Evolutionary conservation across 1,140 invertebrate species (phyloP).

Genomic region (Aphaenogaster rudis): DNA sequence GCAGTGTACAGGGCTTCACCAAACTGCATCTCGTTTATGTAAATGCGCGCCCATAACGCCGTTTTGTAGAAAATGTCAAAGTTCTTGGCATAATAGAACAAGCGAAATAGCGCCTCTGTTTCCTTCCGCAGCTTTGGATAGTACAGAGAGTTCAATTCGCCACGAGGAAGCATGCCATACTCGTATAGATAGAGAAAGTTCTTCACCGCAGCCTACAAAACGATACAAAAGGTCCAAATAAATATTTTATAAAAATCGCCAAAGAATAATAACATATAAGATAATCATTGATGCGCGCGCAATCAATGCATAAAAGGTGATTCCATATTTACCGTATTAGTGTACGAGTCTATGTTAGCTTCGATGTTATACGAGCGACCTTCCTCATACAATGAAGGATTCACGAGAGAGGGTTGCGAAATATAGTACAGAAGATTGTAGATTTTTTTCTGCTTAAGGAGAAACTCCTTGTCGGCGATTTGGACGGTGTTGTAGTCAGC

Average conservation of each 20-base stretch:
- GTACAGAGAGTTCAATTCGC: constrained; percentile 87
- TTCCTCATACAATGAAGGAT: constrained; percentile 85
- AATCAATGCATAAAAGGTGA: neutral
- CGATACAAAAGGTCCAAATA: neutral
- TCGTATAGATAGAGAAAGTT: constrained; percentile 81
- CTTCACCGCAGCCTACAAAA: constrained; percentile 79
- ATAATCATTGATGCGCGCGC: neutral
- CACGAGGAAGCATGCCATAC: constrained; percentile 86
- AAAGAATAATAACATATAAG: neutral
- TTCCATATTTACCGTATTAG: constrained; percentile 76
- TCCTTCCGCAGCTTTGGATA: constrained; percentile 87
- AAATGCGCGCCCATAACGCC: constrained; percentile 88
- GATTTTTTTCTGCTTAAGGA: constrained; percentile 88
- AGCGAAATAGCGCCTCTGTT: constrained; percentile 86
- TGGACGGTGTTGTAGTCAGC: constrained; percentile 71
- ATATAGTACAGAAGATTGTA: constrained; percentile 89
- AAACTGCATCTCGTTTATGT: constrained; percentile 89
- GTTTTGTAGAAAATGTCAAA: constrained; percentile 89
- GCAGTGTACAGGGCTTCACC: constrained; percentile 88
- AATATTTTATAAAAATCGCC: neutral
- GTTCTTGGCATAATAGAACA: constrained; percentile 89
- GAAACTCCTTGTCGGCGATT: constrained; percentile 86
- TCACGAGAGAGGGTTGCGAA: constrained; percentile 87
- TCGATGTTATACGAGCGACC: constrained; percentile 88
- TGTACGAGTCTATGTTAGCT: constrained; percentile 86